Evolutionary conservation across 2,888 invertebrate species (phyloP).

Genomic region (Tipula vernalis): DNA sequence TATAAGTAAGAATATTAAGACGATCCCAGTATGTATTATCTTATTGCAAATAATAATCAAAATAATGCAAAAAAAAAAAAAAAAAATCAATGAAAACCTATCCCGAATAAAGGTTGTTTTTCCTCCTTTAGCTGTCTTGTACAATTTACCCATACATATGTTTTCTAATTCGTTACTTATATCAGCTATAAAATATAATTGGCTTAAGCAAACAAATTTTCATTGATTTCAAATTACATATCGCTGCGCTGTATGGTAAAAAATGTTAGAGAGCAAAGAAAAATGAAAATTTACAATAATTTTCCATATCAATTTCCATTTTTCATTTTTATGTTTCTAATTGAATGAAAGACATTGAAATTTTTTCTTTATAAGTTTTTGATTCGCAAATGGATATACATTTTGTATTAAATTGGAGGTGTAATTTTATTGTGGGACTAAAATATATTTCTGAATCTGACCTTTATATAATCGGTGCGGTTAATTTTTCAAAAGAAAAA

Average conservation of each 20-base stretch:
- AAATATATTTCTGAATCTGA: not conserved
- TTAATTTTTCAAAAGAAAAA: not conserved
- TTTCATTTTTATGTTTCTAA: not conserved
- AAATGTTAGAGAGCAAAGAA: too few species aligned
- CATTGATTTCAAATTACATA: not conserved
- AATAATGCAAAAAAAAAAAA: not conserved
- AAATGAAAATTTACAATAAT: not conserved
- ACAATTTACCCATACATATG: not conserved
- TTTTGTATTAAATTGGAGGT: not conserved
- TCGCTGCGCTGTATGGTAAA: not conserved
- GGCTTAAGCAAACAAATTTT: not conserved
- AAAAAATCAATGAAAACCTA: not conserved
- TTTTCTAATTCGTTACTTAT: not conserved
- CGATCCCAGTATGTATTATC: not conserved
- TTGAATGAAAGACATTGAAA: not conserved
- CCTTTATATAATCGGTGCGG: not conserved
- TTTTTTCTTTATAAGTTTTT: not conserved
- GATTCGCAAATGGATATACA: not conserved
- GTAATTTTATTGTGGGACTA: not conserved
- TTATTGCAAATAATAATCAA: not conserved
- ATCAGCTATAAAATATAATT: not conserved
- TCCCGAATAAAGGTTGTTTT: not conserved
- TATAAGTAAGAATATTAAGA: not conserved
- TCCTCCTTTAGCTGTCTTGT: not conserved
- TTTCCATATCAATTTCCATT: not conserved